These are phyloP conservation scores for Spialia ferax DNA, from an alignment of 2,888 invertebrate genomes.

Conservation along the genomic window DNA sequence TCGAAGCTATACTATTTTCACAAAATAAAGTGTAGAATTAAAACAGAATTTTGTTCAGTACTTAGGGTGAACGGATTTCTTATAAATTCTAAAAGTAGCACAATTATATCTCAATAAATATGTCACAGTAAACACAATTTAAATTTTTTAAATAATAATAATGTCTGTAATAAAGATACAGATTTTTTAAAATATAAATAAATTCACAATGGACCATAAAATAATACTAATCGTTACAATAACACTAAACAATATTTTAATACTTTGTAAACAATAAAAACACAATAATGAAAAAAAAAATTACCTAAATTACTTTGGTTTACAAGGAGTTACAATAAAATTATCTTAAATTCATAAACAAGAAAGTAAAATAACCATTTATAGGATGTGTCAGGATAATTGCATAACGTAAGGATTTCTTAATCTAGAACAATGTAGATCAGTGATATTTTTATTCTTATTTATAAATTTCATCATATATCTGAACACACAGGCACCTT, in stretches of 20 bases:
- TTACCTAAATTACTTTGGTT: constrained; percentile 81
- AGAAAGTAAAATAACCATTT: constrained; percentile 28
- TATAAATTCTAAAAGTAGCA: constrained; percentile 29
- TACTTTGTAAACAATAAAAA: constrained; percentile 40
- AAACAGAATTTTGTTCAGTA: constrained; percentile 66
- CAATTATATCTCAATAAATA: constrained; percentile 15
- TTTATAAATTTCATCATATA: constrained; percentile 62
- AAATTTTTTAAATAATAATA: constrained; percentile 21
- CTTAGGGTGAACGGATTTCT: constrained; percentile 64
- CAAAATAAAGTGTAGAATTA: constrained; percentile 68
- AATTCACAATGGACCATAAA: constrained; percentile 58
- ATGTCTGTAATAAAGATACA: constrained; percentile 45
- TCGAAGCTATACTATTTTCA: constrained; percentile 73
- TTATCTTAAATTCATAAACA: constrained; percentile 41
- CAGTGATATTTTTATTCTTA: constrained; percentile 41
- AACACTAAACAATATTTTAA: constrained; percentile 55
- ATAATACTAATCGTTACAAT: constrained; percentile 69
- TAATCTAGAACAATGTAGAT: constrained; percentile 38
- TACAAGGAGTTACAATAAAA: constrained; percentile 61
- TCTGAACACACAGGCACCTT: constrained; percentile 84
- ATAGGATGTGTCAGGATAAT: constrained; percentile 5
- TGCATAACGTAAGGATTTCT: constrained; percentile 16
- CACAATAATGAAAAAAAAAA: constrained; percentile 57
- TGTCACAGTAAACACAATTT: constrained; percentile 5
- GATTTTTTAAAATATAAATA: constrained; percentile 52